Conservation (phyloP, 2,888 invertebrate species). For the Dione vanillae region DNA sequence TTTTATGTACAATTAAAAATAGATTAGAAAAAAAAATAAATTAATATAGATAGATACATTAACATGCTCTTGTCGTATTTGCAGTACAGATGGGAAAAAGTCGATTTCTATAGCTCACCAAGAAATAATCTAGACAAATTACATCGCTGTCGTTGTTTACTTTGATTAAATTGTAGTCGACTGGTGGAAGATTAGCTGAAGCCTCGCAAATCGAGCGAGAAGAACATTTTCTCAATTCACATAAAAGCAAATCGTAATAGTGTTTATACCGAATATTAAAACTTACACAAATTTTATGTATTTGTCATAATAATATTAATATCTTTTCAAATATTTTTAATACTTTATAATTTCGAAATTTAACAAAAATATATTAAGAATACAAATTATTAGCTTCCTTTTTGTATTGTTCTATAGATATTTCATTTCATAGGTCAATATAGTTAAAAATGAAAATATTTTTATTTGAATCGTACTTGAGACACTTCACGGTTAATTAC, state of each 20-base stretch:
- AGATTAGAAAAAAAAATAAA: conserved; percentile 64
- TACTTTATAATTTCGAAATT: background rate
- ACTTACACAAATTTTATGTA: background rate
- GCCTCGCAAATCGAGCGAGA: conserved; percentile 80
- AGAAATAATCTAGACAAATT: conserved; percentile 84
- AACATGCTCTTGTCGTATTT: conserved; percentile 53
- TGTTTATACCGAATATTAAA: conserved; percentile 60
- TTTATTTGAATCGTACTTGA: background rate
- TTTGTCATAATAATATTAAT: background rate
- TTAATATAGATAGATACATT: conserved; percentile 66
- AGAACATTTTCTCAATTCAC: conserved; percentile 80
- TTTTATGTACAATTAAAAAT: too few relatives aligned
- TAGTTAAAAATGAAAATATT: background rate
- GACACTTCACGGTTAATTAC: background rate
- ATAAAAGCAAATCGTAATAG: conserved; percentile 74
- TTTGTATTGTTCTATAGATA: background rate
- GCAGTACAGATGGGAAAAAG: conserved; percentile 73
- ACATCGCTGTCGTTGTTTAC: conserved; percentile 80
- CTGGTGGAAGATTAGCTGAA: conserved; percentile 81
- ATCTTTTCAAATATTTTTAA: background rate
- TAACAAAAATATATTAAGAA: background rate
- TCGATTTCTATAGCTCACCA: conserved; percentile 79
- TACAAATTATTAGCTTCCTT: background rate
- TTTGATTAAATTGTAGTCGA: conserved; percentile 84
- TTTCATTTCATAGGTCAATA: background rate